phyloP scores from a whole-genome alignment of 2,888 invertebrate genomes.

The Meiosimyza platycephala region DNA sequence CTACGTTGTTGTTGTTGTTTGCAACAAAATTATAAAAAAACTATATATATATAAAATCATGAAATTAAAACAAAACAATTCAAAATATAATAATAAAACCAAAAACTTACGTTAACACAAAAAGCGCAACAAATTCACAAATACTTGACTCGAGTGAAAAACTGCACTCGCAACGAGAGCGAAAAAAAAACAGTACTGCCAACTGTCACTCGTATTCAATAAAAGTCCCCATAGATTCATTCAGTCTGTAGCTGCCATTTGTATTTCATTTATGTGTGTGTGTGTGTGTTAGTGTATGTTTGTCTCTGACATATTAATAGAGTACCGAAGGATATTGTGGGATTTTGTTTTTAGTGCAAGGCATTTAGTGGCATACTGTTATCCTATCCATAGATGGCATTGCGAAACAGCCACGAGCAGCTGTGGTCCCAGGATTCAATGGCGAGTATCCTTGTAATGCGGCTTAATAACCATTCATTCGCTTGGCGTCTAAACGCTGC shows the following conservation, averaged over 20 bases:
- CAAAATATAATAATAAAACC: too few relatives aligned
- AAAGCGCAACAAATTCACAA: conserved; percentile 7
- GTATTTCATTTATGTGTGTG: conserved; percentile 7
- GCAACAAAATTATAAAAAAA: too few relatives aligned
- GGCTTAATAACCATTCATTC: conserved; percentile 33
- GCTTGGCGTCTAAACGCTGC: conserved; percentile 19
- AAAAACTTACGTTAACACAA: not conserved
- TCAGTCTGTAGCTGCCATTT: conserved; percentile 9
- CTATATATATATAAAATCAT: too few relatives aligned
- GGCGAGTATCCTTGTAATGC: conserved; percentile 29
- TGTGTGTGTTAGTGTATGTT: not conserved
- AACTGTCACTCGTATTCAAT: conserved; percentile 25
- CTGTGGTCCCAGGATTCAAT: conserved; percentile 6
- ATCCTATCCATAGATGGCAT: too few relatives aligned
- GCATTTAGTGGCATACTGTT: too few relatives aligned
- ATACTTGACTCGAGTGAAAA: not conserved
- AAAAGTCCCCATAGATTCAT: conserved; percentile 17
- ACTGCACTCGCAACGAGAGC: conserved; percentile 1
- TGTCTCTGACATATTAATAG: not conserved
- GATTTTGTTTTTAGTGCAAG: too few relatives aligned
- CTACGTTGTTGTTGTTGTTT: too few relatives aligned
- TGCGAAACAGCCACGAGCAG: not conserved
- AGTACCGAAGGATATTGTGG: not conserved
- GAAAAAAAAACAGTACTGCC: not conserved
- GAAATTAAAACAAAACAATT: too few relatives aligned